A percentile compares a stretch with the other conserved stretches of the same genome.
Conservation (phyloP, 2,113 vertebrate genomes). For the Anguilla japonica region DNA sequence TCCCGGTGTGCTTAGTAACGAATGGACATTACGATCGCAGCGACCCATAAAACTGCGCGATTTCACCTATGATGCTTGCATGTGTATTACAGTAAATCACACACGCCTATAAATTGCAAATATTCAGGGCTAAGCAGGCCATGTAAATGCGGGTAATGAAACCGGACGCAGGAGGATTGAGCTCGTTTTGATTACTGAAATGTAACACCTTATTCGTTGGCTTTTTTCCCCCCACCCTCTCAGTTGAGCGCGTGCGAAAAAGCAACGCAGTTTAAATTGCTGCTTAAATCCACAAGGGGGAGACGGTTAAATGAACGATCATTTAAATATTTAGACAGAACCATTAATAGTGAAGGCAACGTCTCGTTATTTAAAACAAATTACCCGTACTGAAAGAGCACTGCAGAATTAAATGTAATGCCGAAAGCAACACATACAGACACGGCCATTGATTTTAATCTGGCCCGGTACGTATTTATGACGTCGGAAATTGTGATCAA, state of each 20-base stretch:
- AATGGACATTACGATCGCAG: background rate
- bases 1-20: background rate
- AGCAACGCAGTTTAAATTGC: background rate
- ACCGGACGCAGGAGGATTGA: background rate
- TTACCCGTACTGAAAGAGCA: background rate
- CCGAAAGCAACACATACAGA: background rate
- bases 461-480: background rate
- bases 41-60: background rate
- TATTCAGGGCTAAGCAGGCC: background rate
- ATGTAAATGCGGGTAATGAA: background rate
- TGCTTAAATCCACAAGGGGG: constrained; percentile 1
- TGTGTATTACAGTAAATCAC: background rate
- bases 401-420: background rate
- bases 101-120: background rate
- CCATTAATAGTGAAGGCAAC: background rate
- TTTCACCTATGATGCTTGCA: background rate
- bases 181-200: background rate
- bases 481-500: background rate
- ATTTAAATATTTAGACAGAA: too few relatives aligned
- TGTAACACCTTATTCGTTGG: background rate
- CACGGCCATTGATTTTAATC: background rate
- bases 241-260: background rate
- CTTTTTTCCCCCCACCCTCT: background rate
- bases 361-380: background rate
- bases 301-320: background rate